Percentiles rank a stretch among this genome's conserved stretches.
Conservation (phyloP, 1,140 invertebrate species). For the Homalodisca vitripennis region DNA sequence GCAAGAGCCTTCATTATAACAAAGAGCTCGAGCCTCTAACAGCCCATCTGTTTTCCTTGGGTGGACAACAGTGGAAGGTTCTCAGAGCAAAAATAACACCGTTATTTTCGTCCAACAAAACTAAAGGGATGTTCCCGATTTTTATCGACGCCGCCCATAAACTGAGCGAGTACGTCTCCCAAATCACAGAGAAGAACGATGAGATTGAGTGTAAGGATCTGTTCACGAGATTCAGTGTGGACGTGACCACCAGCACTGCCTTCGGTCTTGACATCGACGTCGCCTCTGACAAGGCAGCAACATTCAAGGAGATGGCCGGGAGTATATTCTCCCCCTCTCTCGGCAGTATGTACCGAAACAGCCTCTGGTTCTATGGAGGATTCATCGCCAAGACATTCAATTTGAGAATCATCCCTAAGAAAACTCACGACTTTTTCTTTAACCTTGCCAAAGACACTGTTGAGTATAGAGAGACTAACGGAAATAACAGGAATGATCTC, state of each 20-base stretch:
- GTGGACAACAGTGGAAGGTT: conserved; percentile 56
- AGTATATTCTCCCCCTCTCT: neutral
- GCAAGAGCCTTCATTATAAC: conserved; percentile 49
- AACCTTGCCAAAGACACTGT: no score
- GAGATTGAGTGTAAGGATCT: conserved; percentile 16
- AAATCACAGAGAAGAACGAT: neutral
- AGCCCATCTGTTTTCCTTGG: conserved; percentile 52
- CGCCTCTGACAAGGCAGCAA: conserved; percentile 44
- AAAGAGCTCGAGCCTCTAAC: conserved; percentile 52
- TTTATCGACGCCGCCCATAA: conserved; percentile 47
- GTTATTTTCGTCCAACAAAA: conserved; percentile 60
- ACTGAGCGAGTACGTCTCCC: neutral
- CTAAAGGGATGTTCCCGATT: conserved; percentile 53
- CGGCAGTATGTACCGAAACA: no score
- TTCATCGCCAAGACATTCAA: no score
- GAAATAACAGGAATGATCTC: no score
- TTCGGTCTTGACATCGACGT: conserved; percentile 47
- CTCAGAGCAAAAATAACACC: conserved; percentile 58
- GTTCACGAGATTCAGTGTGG: no score
- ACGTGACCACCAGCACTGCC: conserved; percentile 53
- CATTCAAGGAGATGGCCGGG: conserved; percentile 42
- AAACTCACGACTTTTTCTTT: no score
- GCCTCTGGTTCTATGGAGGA: no score
- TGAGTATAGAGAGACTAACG: no score
- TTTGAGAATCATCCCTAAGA: no score